Percentiles rank a stretch among this genome's conserved stretches.
Conservation (phyloP, 2,888 invertebrate species). For the Apamea monoglypha region DNA sequence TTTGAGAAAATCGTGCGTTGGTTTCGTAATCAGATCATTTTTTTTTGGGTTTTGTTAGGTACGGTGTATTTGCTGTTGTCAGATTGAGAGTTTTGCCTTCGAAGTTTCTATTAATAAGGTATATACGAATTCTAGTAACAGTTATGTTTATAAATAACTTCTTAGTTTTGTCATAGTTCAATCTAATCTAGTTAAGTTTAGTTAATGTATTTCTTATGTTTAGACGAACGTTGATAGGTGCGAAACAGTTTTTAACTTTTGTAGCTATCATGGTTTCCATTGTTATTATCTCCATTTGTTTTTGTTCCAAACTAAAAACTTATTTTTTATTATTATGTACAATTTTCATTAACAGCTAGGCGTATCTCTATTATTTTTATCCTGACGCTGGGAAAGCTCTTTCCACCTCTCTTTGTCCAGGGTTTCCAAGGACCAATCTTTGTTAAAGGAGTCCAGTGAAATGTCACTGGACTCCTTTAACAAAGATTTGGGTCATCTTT, state of each 20-base stretch:
- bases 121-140: not conserved
- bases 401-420: not conserved
- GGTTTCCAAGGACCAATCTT: too few relatives aligned
- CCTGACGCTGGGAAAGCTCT: too few relatives aligned
- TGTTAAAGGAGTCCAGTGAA: too few relatives aligned
- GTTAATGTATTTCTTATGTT: too few relatives aligned
- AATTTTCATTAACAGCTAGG: not conserved
- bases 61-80: constrained; percentile 3
- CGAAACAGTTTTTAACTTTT: too few relatives aligned
- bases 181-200: too few relatives aligned
- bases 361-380: not conserved
- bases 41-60: constrained; percentile 14
- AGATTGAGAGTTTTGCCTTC: not conserved
- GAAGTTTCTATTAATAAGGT: not conserved
- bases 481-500: too few relatives aligned
- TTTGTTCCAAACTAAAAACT: too few relatives aligned
- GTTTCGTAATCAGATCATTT: constrained; percentile 51
- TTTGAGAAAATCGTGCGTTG: constrained; percentile 46
- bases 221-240: too few relatives aligned
- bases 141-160: not conserved
- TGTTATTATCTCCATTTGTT: too few relatives aligned
- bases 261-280: too few relatives aligned
- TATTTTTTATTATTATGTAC: not conserved
- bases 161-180: not conserved
- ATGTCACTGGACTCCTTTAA: too few relatives aligned